Conservation (phyloP, 2,888 invertebrate genomes). For the Priocnemis perturbator region DNA sequence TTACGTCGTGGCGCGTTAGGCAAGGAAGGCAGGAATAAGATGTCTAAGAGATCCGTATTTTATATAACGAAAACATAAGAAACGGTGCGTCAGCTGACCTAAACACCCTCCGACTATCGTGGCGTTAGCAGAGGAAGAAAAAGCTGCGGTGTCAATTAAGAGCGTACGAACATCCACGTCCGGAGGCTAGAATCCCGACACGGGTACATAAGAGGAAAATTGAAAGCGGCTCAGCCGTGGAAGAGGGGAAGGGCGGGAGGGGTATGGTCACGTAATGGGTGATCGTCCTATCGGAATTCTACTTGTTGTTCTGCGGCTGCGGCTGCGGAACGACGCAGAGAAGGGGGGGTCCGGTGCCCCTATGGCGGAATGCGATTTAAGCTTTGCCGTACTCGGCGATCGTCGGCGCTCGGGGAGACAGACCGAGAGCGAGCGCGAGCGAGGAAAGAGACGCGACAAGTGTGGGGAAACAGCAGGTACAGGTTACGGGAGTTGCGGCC, state of each 20-base stretch:
- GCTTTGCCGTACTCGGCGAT: neutral
- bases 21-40: too few species aligned
- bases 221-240: neutral
- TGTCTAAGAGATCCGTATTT: too few species aligned
- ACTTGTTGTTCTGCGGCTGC: slow-evolving; percentile 27
- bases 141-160: too few species aligned
- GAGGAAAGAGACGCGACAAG: slow-evolving; percentile 20
- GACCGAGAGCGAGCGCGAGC: neutral
- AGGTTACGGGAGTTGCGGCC: slow-evolving; percentile 30
- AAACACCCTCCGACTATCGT: too few species aligned
- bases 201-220: slow-evolving; percentile 7
- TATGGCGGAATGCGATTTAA: slow-evolving; percentile 27
- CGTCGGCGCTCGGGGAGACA: neutral
- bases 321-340: too few species aligned
- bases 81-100: too few species aligned
- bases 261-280: slow-evolving; percentile 5
- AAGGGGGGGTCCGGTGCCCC: slow-evolving; percentile 1
- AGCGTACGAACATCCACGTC: too few species aligned
- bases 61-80: too few species aligned
- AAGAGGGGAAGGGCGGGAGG: too few species aligned
- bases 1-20: too few species aligned
- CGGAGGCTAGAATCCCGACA: neutral
- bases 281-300: slow-evolving; percentile 24
- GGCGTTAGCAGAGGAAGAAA: too few species aligned
- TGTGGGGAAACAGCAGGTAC: slow-evolving; percentile 30